These are phyloP conservation scores for Myrmecobius fasciatus DNA, from an alignment of 2,113 vertebrate genomes.

Conservation along the genomic window DNA sequence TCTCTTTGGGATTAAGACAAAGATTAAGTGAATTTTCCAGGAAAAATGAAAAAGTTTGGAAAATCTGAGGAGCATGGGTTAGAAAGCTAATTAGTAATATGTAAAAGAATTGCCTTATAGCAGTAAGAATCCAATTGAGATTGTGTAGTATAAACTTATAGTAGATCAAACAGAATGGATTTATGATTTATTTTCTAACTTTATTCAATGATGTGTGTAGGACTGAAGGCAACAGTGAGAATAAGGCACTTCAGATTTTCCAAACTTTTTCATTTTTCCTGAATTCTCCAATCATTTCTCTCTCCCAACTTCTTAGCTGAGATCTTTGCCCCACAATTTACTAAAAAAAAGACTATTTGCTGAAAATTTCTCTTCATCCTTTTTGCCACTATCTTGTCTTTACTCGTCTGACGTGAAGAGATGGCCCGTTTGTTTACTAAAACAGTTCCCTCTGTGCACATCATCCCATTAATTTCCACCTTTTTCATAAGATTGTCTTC, in stretches of 20 bases:
- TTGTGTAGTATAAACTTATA: too few species aligned
- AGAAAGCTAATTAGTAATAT: too few species aligned
- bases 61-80: too few species aligned
- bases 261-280: not conserved
- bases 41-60: too few species aligned
- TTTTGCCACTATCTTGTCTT: not conserved
- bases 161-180: too few species aligned
- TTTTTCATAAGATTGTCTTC: not conserved
- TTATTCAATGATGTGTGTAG: too few species aligned
- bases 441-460: not conserved
- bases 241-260: not conserved
- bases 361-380: not conserved
- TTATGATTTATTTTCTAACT: too few species aligned
- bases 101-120: too few species aligned
- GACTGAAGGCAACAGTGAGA: too few species aligned
- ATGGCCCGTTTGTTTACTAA: not conserved
- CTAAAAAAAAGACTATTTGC: not conserved
- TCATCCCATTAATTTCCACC: not conserved
- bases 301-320: not conserved
- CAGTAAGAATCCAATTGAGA: too few species aligned
- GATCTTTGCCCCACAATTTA: not conserved
- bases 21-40: too few species aligned
- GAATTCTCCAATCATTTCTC: not conserved
- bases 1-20: too few species aligned
- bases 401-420: not conserved